Conservation (phyloP, 2,113 vertebrate species). For the Henicopernis longicauda region DNA sequence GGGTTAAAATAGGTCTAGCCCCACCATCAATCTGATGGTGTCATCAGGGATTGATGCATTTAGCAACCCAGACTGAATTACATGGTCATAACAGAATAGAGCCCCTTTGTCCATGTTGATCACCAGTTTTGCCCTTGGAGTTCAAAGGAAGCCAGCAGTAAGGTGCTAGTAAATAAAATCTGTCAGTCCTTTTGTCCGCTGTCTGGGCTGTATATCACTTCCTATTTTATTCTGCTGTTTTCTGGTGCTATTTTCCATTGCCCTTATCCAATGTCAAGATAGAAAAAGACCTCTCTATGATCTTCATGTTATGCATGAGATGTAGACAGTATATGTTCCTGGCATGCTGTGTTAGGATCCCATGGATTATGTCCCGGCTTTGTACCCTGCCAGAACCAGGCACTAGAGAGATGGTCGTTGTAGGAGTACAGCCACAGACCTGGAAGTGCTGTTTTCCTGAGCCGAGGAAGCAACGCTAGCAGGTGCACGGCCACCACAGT, state of each 20-base stretch:
- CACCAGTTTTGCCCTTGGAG: background rate
- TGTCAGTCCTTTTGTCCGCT: background rate
- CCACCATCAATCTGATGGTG: background rate
- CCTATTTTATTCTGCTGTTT: background rate
- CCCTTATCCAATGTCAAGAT: background rate
- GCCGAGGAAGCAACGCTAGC: background rate
- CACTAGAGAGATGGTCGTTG: rapidly evolving
- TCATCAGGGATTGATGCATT: background rate
- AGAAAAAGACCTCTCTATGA: background rate
- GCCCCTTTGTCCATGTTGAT: background rate
- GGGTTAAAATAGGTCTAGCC: background rate
- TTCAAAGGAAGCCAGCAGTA: background rate
- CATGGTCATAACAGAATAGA: rapidly evolving
- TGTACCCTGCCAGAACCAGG: background rate
- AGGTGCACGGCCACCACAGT: background rate
- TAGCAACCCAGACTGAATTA: background rate
- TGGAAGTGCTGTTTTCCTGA: background rate
- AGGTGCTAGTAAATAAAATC: background rate
- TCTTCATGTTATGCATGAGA: background rate
- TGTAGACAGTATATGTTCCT: background rate
- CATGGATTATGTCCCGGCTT: background rate
- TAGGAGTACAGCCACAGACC: background rate
- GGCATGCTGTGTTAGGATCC: background rate
- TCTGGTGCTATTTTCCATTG: background rate
- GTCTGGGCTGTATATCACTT: background rate